These are phyloP conservation scores for Apis laboriosa DNA, from an alignment of 1,140 invertebrate species.

Conservation along the genomic window DNA sequence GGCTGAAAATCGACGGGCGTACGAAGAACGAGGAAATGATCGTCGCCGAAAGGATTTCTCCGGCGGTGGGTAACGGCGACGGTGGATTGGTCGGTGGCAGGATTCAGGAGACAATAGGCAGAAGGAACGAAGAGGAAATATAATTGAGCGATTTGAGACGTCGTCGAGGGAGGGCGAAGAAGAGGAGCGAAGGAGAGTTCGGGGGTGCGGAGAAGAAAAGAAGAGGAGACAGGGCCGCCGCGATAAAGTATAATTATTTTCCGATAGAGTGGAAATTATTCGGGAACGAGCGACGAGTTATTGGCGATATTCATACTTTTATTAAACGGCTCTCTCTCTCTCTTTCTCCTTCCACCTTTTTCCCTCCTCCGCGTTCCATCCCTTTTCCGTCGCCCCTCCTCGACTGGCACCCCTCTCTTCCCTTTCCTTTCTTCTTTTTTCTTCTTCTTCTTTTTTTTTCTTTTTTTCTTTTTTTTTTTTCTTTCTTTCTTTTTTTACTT, in stretches of 20 bases:
- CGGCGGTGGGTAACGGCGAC: slow-evolving; percentile 47
- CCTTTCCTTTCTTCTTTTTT: not conserved
- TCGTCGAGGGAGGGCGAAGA: slow-evolving; percentile 57
- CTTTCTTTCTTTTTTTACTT: slow-evolving; percentile 24
- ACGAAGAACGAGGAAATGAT: slow-evolving; percentile 54
- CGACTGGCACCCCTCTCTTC: slow-evolving; percentile 10
- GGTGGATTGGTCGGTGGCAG: slow-evolving; percentile 52
- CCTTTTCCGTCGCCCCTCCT: slow-evolving; percentile 11
- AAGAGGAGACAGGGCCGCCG: slow-evolving; percentile 62
- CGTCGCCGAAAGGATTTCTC: slow-evolving; percentile 60
- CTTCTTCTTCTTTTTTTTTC: not conserved
- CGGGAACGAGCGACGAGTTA: slow-evolving; percentile 78
- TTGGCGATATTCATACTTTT: slow-evolving; percentile 82
- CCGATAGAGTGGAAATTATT: slow-evolving; percentile 81
- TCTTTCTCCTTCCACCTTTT: slow-evolving; percentile 58
- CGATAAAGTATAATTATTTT: slow-evolving; percentile 81
- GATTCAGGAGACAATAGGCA: slow-evolving; percentile 64
- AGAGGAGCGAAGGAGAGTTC: slow-evolving; percentile 48
- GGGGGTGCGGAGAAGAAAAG: slow-evolving; percentile 42
- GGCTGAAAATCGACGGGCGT: slow-evolving; percentile 39
- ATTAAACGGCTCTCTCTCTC: slow-evolving; percentile 75
- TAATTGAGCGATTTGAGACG: slow-evolving; percentile 80
- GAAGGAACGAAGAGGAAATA: slow-evolving; percentile 73
- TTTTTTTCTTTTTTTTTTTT: too few species aligned
- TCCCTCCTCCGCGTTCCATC: slow-evolving; percentile 21